Evolutionary conservation across 1,140 invertebrate genomes (phyloP), one percentile per base, ranked within the genome.

Genomic region (Piezodorus guildinii): DNA sequence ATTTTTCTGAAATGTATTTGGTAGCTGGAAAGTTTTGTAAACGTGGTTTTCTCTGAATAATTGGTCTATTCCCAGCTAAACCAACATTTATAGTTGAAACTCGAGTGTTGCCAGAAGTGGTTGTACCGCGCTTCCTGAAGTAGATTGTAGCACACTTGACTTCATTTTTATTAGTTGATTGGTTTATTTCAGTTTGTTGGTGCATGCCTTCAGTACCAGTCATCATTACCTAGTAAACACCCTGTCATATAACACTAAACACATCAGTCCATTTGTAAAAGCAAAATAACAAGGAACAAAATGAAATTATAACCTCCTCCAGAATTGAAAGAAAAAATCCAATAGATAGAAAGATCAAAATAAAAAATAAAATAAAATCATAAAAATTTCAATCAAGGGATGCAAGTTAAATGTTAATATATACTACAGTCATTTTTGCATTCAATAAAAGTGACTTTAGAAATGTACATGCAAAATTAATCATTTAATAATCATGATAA

Each of bases 221-320:
- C 52, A 56, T 56, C 52, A 56, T 25, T 23, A 56, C 52, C 52
- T 56, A 56, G 23, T 25, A 56, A 19, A 56, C 52, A 56, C 17
- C 52, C 23, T 25, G 52, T 56, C 52, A 56, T 56, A 23, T 56
- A 56, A 56, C 52, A 23, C 17, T 16, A 56, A 16, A 49, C 46
- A 56, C 23, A 56, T 56, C 52, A 56, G 52, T 56, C 4, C 46
- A 49, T 19, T 19, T 19, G 46, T 19, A 49, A 49, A 49, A 19
- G 19, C n/a, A 49, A 39, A 39, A 39, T 39, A 39, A 39, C 34
- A 39, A 39, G 34, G 34, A 39, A 39, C 34, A 39, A 39, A 39
- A 39, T 39, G 34, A 39, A 49, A 49, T 21, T 49, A 8, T 10
- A 49, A 49, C 46, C n/a, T 17, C 46, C 21, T 49, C n/a, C 46